Base-by-base conservation (phyloP, 2,888 invertebrate species). In the Linyphia triangularis region DNA sequence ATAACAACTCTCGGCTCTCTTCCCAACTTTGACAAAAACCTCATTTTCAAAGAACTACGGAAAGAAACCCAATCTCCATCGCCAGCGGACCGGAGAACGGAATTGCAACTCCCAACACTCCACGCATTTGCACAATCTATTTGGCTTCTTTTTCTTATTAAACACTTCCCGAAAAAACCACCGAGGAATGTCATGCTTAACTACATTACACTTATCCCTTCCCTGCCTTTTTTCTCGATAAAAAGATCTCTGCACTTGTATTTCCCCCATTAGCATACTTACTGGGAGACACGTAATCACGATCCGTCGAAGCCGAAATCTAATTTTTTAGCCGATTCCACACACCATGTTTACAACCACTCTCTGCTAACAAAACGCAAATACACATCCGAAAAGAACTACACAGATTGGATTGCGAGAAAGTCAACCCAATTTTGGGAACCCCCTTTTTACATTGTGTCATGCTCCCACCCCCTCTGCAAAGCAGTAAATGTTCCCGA, bases 341-440 rank as follows among this genome's bases (percentile, higher is more conserved):
- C 59, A 13, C 70, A 22, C 22, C 61, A 70, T 82, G 30, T 72
- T 82, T 51, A 40, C 65, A 19, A 30, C 22, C 51, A 83, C 10
- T 43, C 33, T 59, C 10, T 43, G 28, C 69, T 69, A 61, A 72
- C 82, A 72, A 43, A 82, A 72, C 24, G 61, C 61, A 82, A 82
- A 82, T 61, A 82, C 30, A 70, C 51, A 9, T 16, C 24, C 57
- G 28, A 61, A 57, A 84, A 24, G 63, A 73, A 73, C 43, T 57
- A 51, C n/a, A 24, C 72, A 85, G 78, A 85, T 85, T 85, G 78
- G 63, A 85, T 85, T 85, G 84, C 78, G 24, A 72, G 85, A 78
- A 85, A 85, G 85, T 85, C 85, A 85, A 85, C 85, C 85, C 85
- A 85, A 85, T 85, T 85, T 79, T 72, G 40, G 70, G 79, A 79